A percentile compares a stretch with the other conserved stretches of the same genome.
These are phyloP conservation scores for Hypolimnas misippus DNA, from an alignment of 2,888 invertebrate species.

Conservation along the genomic window DNA sequence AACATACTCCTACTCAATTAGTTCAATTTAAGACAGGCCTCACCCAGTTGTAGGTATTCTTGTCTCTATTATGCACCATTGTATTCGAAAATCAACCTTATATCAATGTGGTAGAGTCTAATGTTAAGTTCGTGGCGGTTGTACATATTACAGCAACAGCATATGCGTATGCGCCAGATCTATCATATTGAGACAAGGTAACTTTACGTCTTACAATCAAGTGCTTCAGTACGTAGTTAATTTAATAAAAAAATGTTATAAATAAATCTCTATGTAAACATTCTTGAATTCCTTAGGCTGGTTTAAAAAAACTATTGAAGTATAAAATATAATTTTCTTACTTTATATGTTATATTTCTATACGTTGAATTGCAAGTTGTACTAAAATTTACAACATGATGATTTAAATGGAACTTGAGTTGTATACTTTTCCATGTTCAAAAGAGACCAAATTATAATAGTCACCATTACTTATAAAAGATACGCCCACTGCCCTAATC, in stretches of 20 bases:
- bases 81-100: slow-evolving; percentile 3
- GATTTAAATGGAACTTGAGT: not conserved
- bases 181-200: slow-evolving; percentile 33
- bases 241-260: not conserved
- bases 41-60: slow-evolving; percentile 27
- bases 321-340: not conserved
- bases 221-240: not conserved
- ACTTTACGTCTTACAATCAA: slow-evolving; percentile 16
- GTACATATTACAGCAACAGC: slow-evolving; percentile 26
- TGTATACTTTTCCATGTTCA: not conserved
- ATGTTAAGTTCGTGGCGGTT: not conserved
- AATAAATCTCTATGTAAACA: too few relatives aligned
- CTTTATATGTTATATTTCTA: not conserved
- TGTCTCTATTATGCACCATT: slow-evolving; percentile 1
- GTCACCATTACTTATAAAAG: not conserved
- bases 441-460: not conserved
- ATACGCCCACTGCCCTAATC: slow-evolving; percentile 3
- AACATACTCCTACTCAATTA: slow-evolving; percentile 34
- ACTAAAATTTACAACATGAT: not conserved
- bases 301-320: too few relatives aligned
- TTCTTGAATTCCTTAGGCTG: too few relatives aligned
- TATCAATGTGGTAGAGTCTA: not conserved
- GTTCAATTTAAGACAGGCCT: slow-evolving; percentile 39
- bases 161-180: slow-evolving; percentile 34
- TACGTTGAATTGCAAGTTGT: not conserved